Evolutionary conservation across 1,140 invertebrate genomes (phyloP), one percentile per base, ranked within the genome.

Genomic region (Daktulosphaira vitifoliae): DNA sequence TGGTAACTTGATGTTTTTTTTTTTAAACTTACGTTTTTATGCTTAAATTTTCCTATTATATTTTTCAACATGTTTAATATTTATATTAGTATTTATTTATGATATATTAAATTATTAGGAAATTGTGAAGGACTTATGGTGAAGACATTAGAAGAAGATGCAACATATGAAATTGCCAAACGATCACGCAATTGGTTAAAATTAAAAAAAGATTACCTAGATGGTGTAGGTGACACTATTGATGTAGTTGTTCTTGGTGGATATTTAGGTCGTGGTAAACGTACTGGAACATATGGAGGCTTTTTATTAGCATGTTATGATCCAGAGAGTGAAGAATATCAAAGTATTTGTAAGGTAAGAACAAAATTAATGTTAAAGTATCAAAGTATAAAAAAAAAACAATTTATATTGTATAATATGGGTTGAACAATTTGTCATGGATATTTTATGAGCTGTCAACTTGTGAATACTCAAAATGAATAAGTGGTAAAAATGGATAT

Each of bases 101-200:
- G 5, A 6, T 33, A 33, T 33, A n/a, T n/a, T 51, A 33, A 64
- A 51, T 71, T 67, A 68, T 20, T 69, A 87, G 87, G 89, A 33
- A 96, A 96, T 73, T 99, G 96, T 76, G 97, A 99, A 79, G 96
- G 97, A 11, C 78, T 99, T 8, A 99, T 99, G 96, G 90, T 99
- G 1, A 99, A 99, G 78, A 94, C 94, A 0, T 76, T 99, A 37
- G 85, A 92, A 71, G 82, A 86, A 65, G 87, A 96, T 72, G 91
- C 96, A 1, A 91, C 90, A 0, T 99, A 99, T 77, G 96, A 99
- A 80, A 98, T 99, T 71, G 95, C 96, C 0, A 95, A 96, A 74
- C 78, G 97, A 44, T 98, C 95, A 0, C 84, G 88, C 67, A 98
- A 98, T 76, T 98, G 96, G 96, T 77, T 98, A 2, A 98, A 98